These are phyloP conservation scores for Scrobipalpa atriplicella DNA, from an alignment of 2,888 invertebrate genomes.

Conservation along the genomic window DNA sequence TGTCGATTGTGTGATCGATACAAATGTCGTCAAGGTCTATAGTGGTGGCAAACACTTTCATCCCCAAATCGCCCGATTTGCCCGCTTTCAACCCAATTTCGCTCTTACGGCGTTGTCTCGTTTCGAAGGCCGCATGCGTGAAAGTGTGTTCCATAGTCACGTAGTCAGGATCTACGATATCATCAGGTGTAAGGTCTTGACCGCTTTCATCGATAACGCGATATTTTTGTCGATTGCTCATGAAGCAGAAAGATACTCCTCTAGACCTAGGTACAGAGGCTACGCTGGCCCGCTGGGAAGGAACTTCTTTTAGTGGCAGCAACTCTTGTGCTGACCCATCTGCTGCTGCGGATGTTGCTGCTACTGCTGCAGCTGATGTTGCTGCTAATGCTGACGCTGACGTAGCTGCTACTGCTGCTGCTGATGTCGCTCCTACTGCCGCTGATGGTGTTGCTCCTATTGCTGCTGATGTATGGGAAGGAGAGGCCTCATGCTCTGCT, in stretches of 20 bases:
- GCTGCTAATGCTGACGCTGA: too few relatives aligned
- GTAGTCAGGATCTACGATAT: slow-evolving; percentile 56
- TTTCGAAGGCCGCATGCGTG: slow-evolving; percentile 67
- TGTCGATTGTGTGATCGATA: slow-evolving; percentile 76
- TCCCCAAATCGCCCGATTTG: slow-evolving; percentile 46
- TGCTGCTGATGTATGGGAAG: too few relatives aligned
- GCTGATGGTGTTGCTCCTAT: too few relatives aligned
- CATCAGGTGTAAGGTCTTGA: slow-evolving; percentile 63
- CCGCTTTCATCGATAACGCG: slow-evolving; percentile 50
- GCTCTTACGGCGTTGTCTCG: slow-evolving; percentile 51
- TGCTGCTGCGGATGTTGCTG: too few relatives aligned
- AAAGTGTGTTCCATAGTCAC: slow-evolving; percentile 61
- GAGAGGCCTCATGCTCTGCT: too few relatives aligned
- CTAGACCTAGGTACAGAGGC: background rate
- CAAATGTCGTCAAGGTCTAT: slow-evolving; percentile 78
- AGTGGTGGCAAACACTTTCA: slow-evolving; percentile 73
- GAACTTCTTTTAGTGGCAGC: background rate
- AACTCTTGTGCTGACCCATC: background rate
- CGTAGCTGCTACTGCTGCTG: too few relatives aligned
- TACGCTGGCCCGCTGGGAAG: background rate
- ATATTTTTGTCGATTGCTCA: slow-evolving; percentile 58
- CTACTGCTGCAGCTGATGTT: too few relatives aligned
- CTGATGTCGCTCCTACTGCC: too few relatives aligned
- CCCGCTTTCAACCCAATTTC: slow-evolving; percentile 48
- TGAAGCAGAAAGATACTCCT: slow-evolving; percentile 44